Evolutionary conservation across 2,113 vertebrate species (phyloP).

Genomic region (Tragelaphus buxtoni): DNA sequence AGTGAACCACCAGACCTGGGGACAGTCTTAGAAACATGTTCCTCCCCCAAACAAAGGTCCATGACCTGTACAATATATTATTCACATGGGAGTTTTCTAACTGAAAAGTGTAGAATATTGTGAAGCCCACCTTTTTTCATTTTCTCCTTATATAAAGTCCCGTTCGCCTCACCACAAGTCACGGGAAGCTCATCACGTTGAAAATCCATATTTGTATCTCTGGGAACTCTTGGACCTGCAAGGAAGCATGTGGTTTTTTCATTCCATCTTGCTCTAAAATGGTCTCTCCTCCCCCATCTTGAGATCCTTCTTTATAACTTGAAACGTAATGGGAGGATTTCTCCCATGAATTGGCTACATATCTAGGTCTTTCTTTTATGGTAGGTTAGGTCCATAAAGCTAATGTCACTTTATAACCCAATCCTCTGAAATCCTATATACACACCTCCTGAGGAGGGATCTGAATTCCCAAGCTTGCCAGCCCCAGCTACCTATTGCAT

Average conservation of each 20-base stretch:
- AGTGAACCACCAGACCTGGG: neutral
- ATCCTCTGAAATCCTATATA: neutral
- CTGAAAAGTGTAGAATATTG: neutral
- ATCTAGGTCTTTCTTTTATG: neutral
- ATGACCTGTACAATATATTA: neutral
- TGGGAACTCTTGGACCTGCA: conserved; percentile 48
- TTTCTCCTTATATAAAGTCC: neutral
- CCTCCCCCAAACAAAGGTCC: neutral
- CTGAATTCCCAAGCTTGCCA: neutral
- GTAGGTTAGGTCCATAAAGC: neutral
- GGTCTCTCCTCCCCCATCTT: neutral
- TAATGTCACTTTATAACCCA: neutral
- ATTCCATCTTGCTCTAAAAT: neutral
- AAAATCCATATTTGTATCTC: neutral
- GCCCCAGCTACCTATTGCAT: no score
- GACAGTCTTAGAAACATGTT: neutral
- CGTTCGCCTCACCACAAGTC: neutral
- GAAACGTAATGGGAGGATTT: neutral
- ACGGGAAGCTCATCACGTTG: neutral
- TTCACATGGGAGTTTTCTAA: neutral
- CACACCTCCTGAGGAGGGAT: neutral
- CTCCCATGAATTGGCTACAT: neutral
- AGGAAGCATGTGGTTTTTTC: neutral
- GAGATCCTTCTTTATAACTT: neutral
- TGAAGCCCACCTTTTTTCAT: conserved; percentile 27